Evolutionary conservation across 2,888 invertebrate species (phyloP).

Genomic region (Lasioglossum calceatum): DNA sequence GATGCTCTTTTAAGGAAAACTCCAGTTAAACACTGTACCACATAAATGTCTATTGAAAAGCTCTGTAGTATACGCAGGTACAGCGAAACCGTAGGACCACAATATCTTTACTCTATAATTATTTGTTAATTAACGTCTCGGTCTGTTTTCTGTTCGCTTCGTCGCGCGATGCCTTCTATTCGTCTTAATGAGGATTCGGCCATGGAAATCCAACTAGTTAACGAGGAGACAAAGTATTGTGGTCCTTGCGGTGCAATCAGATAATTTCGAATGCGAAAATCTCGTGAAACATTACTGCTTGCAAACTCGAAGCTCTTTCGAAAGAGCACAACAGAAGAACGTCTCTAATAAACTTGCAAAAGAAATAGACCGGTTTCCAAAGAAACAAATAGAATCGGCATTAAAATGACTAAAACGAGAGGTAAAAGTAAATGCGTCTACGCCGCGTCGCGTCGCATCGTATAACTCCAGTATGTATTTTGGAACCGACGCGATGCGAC

Average conservation of each 20-base stretch:
- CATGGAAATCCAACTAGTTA: slow-evolving; percentile 6
- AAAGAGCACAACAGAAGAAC: too few relatives aligned
- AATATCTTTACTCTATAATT: neutral
- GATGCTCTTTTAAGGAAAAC: neutral
- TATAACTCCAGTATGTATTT: neutral
- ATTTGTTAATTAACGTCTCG: neutral
- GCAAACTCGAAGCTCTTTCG: neutral
- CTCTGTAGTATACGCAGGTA: neutral
- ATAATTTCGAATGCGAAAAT: neutral
- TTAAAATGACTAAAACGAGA: neutral
- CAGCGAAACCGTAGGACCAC: neutral
- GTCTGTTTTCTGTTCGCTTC: neutral
- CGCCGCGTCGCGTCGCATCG: too few relatives aligned
- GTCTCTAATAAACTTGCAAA: neutral
- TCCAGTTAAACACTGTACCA: neutral
- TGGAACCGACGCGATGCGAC: neutral
- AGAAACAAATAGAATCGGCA: neutral
- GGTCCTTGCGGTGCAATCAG: neutral
- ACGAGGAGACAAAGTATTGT: neutral
- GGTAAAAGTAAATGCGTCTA: neutral
- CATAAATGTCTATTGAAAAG: neutral
- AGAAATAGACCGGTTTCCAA: neutral
- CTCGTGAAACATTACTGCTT: neutral
- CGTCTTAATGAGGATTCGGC: slow-evolving; percentile 2
- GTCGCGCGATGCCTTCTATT: neutral